Evolutionary conservation across 1,140 invertebrate species (phyloP).

Genomic region (Neocloeon triangulifer): DNA sequence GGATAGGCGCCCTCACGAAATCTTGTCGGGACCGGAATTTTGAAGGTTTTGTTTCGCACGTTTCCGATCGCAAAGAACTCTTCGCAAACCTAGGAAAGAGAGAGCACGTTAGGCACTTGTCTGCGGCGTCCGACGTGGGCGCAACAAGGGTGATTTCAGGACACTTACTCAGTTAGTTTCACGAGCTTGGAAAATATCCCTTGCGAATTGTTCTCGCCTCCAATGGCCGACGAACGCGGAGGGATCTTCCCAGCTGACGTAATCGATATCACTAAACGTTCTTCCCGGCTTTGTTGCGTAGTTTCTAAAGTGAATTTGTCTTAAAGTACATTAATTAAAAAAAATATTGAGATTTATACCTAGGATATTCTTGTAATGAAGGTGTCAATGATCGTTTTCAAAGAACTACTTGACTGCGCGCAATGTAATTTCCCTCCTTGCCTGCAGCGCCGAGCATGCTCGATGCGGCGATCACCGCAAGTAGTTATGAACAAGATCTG

Average conservation of each 20-base stretch:
- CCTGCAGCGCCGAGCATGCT: too few species aligned
- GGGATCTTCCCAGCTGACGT: constrained; percentile 6
- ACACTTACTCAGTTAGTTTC: constrained; percentile 1
- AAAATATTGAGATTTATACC: too few species aligned
- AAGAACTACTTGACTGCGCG: too few species aligned
- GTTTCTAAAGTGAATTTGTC: too few species aligned
- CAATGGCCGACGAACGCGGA: constrained; percentile 4
- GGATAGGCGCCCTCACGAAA: constrained; percentile 26
- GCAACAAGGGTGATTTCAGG: not conserved
- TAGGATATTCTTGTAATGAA: too few species aligned
- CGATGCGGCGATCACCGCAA: too few species aligned
- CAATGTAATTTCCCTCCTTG: too few species aligned
- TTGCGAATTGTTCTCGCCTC: constrained; percentile 1
- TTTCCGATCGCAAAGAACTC: constrained; percentile 3
- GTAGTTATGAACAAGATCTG: too few species aligned
- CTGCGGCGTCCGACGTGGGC: too few species aligned
- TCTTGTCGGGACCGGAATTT: constrained; percentile 32
- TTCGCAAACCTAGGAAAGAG: constrained; percentile 3
- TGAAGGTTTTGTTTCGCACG: constrained; percentile 19
- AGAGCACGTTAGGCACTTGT: constrained; percentile 1
- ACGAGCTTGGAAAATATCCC: constrained; percentile 4
- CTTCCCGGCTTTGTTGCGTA: too few species aligned
- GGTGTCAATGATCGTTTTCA: too few species aligned
- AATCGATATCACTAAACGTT: constrained; percentile 1
- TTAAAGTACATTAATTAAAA: too few species aligned